phyloP scores from a whole-genome alignment of 2,113 vertebrate species.

The Toxotes jaculatrix region DNA sequence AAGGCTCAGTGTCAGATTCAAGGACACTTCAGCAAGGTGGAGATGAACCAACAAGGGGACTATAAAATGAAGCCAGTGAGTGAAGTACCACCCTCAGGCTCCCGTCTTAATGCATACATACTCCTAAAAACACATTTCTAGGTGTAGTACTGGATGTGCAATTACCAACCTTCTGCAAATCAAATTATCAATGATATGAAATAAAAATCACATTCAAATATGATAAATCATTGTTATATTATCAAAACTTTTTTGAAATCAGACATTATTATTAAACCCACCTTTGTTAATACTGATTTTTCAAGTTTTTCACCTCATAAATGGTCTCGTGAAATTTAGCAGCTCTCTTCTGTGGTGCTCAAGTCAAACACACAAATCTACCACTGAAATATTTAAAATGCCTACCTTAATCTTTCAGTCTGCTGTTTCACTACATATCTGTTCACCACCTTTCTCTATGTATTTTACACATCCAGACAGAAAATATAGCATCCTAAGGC shows the following conservation, averaged over 20 bases:
- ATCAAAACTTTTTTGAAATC: too few species aligned
- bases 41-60: background rate
- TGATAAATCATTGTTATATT: background rate
- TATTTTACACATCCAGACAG: background rate
- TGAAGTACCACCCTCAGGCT: background rate
- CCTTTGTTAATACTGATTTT: too few species aligned
- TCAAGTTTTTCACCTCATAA: background rate
- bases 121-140: background rate
- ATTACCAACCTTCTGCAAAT: background rate
- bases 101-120: background rate
- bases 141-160: background rate
- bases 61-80: background rate
- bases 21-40: conserved; percentile 27
- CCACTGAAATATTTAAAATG: background rate
- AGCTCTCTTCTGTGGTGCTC: background rate
- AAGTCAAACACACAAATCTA: background rate
- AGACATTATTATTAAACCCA: too few species aligned
- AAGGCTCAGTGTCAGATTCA: conserved; percentile 18
- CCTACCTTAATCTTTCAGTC: too few species aligned
- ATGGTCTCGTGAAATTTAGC: background rate
- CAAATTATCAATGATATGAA: background rate
- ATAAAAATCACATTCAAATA: background rate
- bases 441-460: background rate
- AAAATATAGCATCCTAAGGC: background rate
- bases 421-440: background rate